A percentile compares a stretch with the other conserved stretches of the same genome.
These are phyloP conservation scores for Volucella zonaria DNA, from an alignment of 2,888 invertebrate species.

Conservation along the genomic window DNA sequence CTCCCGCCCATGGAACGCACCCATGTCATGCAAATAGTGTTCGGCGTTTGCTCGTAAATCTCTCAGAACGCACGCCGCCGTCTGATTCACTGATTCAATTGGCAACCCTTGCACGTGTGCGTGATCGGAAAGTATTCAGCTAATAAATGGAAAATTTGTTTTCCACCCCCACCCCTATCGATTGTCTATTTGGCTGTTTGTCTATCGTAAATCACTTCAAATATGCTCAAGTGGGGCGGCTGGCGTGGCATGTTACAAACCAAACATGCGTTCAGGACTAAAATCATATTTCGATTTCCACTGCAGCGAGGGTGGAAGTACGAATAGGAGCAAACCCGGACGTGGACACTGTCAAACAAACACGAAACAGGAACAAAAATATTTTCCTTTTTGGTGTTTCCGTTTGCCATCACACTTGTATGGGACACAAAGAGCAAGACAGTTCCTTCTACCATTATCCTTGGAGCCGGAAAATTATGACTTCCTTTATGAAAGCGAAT, in stretches of 20 bases:
- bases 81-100: constrained; percentile 61
- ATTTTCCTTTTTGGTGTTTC: constrained; percentile 60
- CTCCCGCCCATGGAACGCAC: constrained; percentile 16
- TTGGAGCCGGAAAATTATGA: constrained; percentile 72
- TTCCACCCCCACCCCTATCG: constrained; percentile 24
- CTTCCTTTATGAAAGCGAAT: constrained; percentile 71
- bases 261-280: constrained; percentile 57
- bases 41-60: constrained; percentile 54
- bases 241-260: constrained; percentile 53
- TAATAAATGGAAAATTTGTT: constrained; percentile 72
- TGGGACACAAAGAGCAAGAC: constrained; percentile 56
- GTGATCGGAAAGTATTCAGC: constrained; percentile 65
- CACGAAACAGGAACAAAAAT: constrained; percentile 61
- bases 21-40: constrained; percentile 69
- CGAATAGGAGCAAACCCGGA: background rate
- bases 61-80: constrained; percentile 57
- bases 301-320: constrained; percentile 42
- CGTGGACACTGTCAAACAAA: constrained; percentile 45
- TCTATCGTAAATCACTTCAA: constrained; percentile 73
- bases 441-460: constrained; percentile 54
- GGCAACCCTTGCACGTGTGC: constrained; percentile 61
- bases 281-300: constrained; percentile 32
- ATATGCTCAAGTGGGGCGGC: constrained; percentile 47
- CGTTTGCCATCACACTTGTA: constrained; percentile 49
- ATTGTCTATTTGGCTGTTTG: constrained; percentile 55